A percentile compares a stretch with the other conserved stretches of the same genome.
Conservation (phyloP, 1,140 invertebrate species). For the Parasteatoda tepidariorum region DNA sequence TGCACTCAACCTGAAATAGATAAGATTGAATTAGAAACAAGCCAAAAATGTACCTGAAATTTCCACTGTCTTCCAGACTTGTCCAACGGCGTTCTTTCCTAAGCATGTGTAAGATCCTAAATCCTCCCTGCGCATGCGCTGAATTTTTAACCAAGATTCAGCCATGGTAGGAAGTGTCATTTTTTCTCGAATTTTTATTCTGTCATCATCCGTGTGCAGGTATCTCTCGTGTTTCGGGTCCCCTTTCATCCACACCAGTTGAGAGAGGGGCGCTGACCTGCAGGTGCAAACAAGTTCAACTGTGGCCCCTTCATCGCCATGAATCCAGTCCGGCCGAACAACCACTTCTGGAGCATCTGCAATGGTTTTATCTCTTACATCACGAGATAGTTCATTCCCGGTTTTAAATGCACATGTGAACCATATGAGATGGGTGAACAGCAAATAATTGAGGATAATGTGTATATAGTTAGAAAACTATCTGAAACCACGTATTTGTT, state of each 20-base stretch:
- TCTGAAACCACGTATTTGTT: too few species aligned
- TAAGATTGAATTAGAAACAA: too few species aligned
- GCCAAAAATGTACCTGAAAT: slow-evolving; percentile 41
- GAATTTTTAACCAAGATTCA: not conserved
- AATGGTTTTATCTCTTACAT: too few species aligned
- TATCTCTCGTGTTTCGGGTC: not conserved
- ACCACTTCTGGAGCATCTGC: slow-evolving; percentile 36
- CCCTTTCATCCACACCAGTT: slow-evolving; percentile 7
- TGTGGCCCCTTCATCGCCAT: slow-evolving; percentile 23
- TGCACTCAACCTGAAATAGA: too few species aligned
- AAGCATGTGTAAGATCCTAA: slow-evolving; percentile 78
- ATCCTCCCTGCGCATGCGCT: slow-evolving; percentile 6
- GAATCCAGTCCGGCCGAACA: slow-evolving; percentile 11
- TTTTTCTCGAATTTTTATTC: not conserved
- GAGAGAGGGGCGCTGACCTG: not conserved
- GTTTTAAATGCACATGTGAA: too few species aligned
- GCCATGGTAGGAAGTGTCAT: not conserved
- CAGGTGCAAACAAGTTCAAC: slow-evolving; percentile 22
- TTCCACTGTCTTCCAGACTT: slow-evolving; percentile 69
- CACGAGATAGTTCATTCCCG: too few species aligned
- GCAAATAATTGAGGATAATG: too few species aligned
- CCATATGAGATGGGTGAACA: too few species aligned
- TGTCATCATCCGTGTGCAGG: not conserved
- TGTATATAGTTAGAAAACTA: too few species aligned
- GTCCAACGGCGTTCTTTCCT: slow-evolving; percentile 80